Conservation (phyloP, 1,140 invertebrate species). For the Bombus terrestris region DNA sequence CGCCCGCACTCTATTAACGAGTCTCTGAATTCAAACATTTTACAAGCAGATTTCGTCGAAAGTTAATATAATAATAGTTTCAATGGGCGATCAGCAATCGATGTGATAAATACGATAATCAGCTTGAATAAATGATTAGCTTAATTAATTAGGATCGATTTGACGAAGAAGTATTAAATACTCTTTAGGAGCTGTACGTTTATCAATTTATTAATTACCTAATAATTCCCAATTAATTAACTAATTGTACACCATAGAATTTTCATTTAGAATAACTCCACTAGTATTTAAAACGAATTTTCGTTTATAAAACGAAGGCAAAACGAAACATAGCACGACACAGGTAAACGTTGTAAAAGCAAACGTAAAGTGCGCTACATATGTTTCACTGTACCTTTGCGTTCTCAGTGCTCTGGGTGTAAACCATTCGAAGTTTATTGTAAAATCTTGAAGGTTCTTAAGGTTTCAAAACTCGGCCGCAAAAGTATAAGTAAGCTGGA, state of each 20-base stretch:
- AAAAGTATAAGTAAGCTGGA: constrained; percentile 70
- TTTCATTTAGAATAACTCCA: too few species aligned
- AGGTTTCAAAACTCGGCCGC: constrained; percentile 63
- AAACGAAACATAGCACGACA: neutral
- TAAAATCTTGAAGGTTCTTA: constrained; percentile 67
- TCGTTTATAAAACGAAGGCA: too few species aligned
- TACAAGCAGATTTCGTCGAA: neutral
- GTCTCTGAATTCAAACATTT: neutral
- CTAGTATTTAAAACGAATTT: neutral
- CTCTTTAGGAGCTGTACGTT: neutral
- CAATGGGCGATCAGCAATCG: too few species aligned
- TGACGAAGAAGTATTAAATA: neutral
- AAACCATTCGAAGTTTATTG: constrained; percentile 66
- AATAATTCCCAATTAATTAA: neutral
- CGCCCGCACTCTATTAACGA: too few species aligned
- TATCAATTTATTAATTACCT: neutral
- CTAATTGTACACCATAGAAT: too few species aligned
- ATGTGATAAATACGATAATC: neutral
- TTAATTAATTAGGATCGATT: neutral
- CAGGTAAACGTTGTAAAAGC: neutral
- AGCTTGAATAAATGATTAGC: neutral
- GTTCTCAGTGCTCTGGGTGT: constrained; percentile 32
- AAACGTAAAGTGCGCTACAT: neutral
- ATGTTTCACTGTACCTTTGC: neutral
- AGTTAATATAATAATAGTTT: neutral